Evolutionary conservation across 2,888 invertebrate species (phyloP).

Genomic region (Philopedon plagiatum): DNA sequence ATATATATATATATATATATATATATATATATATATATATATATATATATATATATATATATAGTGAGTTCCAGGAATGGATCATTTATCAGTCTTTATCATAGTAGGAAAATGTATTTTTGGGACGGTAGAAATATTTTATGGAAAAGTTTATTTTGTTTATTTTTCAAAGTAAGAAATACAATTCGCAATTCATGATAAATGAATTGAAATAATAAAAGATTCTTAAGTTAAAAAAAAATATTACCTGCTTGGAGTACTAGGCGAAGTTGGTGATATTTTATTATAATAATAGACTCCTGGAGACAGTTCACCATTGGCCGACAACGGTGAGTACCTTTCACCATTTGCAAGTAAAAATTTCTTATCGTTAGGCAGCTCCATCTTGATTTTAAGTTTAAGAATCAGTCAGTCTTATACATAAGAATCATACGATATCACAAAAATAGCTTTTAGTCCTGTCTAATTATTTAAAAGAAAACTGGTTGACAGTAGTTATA

Average conservation of each 20-base stretch:
- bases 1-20: no score
- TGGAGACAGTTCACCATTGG: constrained; percentile 28
- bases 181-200: no score
- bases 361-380: constrained; percentile 23
- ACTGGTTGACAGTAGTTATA: background rate
- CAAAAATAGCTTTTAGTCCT: background rate
- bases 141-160: no score
- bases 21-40: no score
- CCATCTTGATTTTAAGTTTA: constrained; percentile 24
- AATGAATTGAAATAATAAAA: no score
- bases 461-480: background rate
- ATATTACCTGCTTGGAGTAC: constrained; percentile 44
- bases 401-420: background rate
- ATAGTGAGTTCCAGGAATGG: no score
- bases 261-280: constrained; percentile 21
- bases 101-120: no score
- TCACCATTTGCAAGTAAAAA: constrained; percentile 31
- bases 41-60: no score
- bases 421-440: no score
- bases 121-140: no score
- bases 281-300: constrained; percentile 45
- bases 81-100: no score
- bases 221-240: background rate
- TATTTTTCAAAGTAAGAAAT: no score
- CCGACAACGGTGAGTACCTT: constrained; percentile 26